Evolutionary conservation across 1,140 invertebrate genomes (phyloP).

Genomic region (Stegodyphus dumicola): DNA sequence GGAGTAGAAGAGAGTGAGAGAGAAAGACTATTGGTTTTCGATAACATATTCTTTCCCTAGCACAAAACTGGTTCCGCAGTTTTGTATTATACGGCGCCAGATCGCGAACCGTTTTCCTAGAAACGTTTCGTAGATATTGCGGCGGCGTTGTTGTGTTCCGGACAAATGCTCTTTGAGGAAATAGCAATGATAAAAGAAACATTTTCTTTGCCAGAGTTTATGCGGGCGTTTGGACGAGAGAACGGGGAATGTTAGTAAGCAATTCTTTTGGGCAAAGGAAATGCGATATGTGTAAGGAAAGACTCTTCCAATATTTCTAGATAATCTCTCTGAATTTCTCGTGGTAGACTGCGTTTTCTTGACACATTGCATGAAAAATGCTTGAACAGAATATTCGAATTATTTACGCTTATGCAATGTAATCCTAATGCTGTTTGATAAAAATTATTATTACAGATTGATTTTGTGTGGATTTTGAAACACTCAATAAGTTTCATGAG

Average conservation of each 20-base stretch:
- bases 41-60: slow-evolving; percentile 54
- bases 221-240: neutral
- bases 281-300: slow-evolving; percentile 37
- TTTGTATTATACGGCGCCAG: slow-evolving; percentile 30
- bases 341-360: no score
- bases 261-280: slow-evolving; percentile 24
- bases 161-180: slow-evolving; percentile 40
- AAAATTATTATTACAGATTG: no score
- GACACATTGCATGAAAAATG: no score
- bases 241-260: slow-evolving; percentile 30
- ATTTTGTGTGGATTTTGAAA: no score
- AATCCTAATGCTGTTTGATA: no score
- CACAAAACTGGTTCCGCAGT: slow-evolving; percentile 30
- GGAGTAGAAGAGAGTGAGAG: neutral
- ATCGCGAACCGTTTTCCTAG: slow-evolving; percentile 34
- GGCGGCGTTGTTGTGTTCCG: slow-evolving; percentile 22
- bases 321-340: no score
- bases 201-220: slow-evolving; percentile 21
- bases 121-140: slow-evolving; percentile 31
- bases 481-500: no score
- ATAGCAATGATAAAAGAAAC: slow-evolving; percentile 54
- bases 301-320: neutral
- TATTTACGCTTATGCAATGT: no score
- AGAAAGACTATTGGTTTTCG: slow-evolving; percentile 50
- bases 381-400: no score